Percentiles rank a stretch among this genome's conserved stretches.
These are phyloP conservation scores for Enteromius unitaeniatus DNA, from an alignment of 2,797 vertebrate genomes.

Conservation along the genomic window DNA sequence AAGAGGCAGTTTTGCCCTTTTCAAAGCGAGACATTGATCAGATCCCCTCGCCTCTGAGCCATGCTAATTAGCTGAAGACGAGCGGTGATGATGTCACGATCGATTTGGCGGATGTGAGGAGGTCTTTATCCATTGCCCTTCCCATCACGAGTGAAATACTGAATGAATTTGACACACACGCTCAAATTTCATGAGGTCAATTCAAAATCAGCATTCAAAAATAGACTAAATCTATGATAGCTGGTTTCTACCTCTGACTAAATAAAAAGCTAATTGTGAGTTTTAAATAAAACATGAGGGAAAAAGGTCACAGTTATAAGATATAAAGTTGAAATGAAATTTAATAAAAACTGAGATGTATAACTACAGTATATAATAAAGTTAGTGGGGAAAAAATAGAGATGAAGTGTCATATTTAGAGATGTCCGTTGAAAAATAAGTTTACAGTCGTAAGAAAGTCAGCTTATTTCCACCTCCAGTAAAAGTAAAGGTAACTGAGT, in stretches of 20 bases:
- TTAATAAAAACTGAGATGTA: not conserved
- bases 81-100: slow-evolving; percentile 57
- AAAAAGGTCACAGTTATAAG: not conserved
- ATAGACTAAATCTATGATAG: not conserved
- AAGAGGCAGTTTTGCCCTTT: slow-evolving; percentile 61
- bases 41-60: slow-evolving; percentile 55
- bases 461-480: not conserved
- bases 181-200: not conserved
- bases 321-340: not conserved
- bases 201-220: not conserved
- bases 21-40: slow-evolving; percentile 61
- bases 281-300: not conserved
- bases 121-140: slow-evolving; percentile 41
- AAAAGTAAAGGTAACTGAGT: not conserved
- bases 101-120: slow-evolving; percentile 41
- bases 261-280: not conserved
- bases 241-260: not conserved
- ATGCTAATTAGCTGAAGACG: slow-evolving; percentile 60
- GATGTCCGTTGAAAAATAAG: not conserved
- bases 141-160: slow-evolving; percentile 21
- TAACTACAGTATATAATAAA: not conserved
- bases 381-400: not conserved
- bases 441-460: not conserved
- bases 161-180: slow-evolving; percentile 3
- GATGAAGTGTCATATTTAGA: not conserved